A percentile compares a stretch with the other conserved stretches of the same genome.
Evolutionary conservation across 2,888 invertebrate genomes (phyloP).

Genomic region (Caradrina kadenii): DNA sequence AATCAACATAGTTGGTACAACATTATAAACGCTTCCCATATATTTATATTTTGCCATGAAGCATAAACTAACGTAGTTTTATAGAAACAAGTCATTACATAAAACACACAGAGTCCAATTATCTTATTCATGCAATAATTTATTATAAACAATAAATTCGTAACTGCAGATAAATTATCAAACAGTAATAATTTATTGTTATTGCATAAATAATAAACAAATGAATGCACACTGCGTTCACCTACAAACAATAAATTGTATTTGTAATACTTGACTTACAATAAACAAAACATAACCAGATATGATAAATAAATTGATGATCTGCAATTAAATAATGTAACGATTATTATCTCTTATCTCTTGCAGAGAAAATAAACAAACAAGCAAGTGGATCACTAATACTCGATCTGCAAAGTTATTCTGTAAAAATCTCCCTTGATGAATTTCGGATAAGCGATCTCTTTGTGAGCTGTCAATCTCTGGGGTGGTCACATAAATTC

Average conservation of each 20-base stretch:
- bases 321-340: background rate
- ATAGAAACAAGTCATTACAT: background rate
- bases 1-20: too few species aligned
- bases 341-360: too few species aligned
- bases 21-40: too few species aligned
- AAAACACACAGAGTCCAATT: background rate
- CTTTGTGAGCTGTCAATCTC: too few species aligned
- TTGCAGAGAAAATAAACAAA: too few species aligned
- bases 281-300: slow-evolving; percentile 12
- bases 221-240: background rate
- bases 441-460: too few species aligned
- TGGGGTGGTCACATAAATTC: too few species aligned
- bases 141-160: slow-evolving; percentile 8
- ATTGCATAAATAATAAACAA: slow-evolving; percentile 11
- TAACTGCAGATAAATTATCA: slow-evolving; percentile 10
- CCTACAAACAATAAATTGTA: background rate
- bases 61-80: background rate
- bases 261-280: slow-evolving; percentile 11
- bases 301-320: background rate
- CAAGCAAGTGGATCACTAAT: too few species aligned
- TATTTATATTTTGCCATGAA: background rate
- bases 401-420: too few species aligned
- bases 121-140: slow-evolving; percentile 1
- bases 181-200: slow-evolving; percentile 2
- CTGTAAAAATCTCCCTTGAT: too few species aligned